Percentiles rank a stretch among this genome's conserved stretches.
These are phyloP conservation scores for Hipposideros armiger DNA, from an alignment of 2,113 vertebrate species.

Conservation along the genomic window DNA sequence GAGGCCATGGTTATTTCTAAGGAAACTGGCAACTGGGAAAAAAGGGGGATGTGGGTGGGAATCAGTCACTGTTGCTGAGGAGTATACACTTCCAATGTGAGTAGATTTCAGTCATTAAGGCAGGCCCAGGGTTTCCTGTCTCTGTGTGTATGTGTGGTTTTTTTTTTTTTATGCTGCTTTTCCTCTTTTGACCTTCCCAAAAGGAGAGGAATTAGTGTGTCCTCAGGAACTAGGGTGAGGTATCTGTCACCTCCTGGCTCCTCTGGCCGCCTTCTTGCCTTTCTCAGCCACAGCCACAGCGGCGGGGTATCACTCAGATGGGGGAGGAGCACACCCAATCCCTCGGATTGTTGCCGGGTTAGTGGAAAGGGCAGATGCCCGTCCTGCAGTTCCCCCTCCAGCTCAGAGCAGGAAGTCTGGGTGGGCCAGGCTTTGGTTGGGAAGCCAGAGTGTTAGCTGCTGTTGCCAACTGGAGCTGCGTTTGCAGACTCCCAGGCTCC, in stretches of 20 bases:
- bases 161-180: neutral
- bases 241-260: neutral
- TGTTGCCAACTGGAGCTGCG: neutral
- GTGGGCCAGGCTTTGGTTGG: neutral
- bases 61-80: neutral
- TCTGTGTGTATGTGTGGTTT: neutral
- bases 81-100: neutral
- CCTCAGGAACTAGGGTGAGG: neutral
- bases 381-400: neutral
- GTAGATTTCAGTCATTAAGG: neutral
- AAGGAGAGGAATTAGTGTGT: neutral
- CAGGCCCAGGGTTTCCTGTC: neutral
- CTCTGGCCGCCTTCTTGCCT: neutral
- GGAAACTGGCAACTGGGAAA: neutral
- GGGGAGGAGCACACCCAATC: neutral
- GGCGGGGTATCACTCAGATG: neutral
- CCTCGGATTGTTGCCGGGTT: neutral
- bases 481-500: slow-evolving; percentile 35
- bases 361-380: neutral
- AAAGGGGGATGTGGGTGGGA: neutral
- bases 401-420: neutral
- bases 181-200: neutral
- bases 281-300: neutral
- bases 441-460: neutral
- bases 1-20: neutral